Percentiles rank a stretch among this genome's conserved stretches.
phyloP scores from a whole-genome alignment of 2,888 invertebrate species.

The Stenchaetothrips biformis region DNA sequence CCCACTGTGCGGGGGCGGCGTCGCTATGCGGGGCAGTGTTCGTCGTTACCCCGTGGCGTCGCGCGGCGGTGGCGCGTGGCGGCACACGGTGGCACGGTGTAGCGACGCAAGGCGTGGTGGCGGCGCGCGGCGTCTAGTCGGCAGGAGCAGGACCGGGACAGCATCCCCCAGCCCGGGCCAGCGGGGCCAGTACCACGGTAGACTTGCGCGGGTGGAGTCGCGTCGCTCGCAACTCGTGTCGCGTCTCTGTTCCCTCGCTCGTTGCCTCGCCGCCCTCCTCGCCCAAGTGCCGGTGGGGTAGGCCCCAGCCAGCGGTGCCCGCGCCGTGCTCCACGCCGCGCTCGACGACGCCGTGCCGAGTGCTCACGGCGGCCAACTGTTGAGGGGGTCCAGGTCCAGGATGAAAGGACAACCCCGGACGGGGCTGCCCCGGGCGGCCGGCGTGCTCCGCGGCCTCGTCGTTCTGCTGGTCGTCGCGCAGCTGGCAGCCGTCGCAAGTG shows the following conservation, averaged over 20 bases:
- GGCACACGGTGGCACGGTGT: neutral
- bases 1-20: no score
- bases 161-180: neutral
- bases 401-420: neutral
- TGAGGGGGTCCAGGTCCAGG: neutral
- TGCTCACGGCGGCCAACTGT: neutral
- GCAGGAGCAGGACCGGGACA: no score
- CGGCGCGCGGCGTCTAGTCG: no score
- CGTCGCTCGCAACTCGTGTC: neutral
- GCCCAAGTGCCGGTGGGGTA: neutral
- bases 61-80: neutral
- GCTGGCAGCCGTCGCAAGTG: neutral
- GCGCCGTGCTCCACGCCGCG: neutral
- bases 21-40: no score
- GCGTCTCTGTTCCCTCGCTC: neutral
- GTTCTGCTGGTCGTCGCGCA: neutral
- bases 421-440: neutral
- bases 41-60: no score
- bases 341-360: neutral
- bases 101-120: neutral
- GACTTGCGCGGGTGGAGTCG: slow-evolving; percentile 17
- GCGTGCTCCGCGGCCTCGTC: neutral
- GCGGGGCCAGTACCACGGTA: slow-evolving; percentile 8
- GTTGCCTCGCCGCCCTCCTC: neutral
- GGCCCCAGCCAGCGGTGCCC: neutral